These are phyloP conservation scores for Tiliacea aurago DNA, from an alignment of 2,888 invertebrate species.

Conservation along the genomic window DNA sequence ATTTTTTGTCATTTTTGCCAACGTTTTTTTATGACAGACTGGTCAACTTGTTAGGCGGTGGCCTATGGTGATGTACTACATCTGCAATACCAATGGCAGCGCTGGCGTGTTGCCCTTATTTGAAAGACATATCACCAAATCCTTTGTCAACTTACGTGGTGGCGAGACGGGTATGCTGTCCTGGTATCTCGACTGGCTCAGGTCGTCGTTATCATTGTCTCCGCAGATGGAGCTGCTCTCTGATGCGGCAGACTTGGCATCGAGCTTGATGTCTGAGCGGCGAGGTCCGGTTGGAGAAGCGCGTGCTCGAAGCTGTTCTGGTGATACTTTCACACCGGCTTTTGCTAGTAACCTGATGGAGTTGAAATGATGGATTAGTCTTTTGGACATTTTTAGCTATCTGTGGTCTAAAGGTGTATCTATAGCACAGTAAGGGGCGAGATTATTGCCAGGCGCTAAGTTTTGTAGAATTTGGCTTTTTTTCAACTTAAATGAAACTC, in stretches of 20 bases:
- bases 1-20: neutral
- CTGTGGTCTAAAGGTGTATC: too few species aligned
- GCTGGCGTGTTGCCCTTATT: neutral
- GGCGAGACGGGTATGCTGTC: constrained; percentile 91
- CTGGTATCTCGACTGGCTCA: constrained; percentile 92
- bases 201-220: constrained; percentile 95
- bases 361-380: neutral
- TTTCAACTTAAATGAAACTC: too few species aligned
- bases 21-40: neutral
- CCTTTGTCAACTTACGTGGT: constrained; percentile 85
- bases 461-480: too few species aligned
- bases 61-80: too few species aligned
- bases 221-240: constrained; percentile 94
- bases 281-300: constrained; percentile 96
- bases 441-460: too few species aligned
- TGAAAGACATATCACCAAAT: neutral
- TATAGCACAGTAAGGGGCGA: too few species aligned
- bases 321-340: constrained; percentile 96
- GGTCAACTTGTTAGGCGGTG: too few species aligned
- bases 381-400: neutral
- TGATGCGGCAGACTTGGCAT: constrained; percentile 94
- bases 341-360: constrained; percentile 94
- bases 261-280: constrained; percentile 94
- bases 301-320: constrained; percentile 95
- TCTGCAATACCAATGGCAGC: neutral